Evolutionary conservation across 1,140 invertebrate genomes (phyloP).

Genomic region (Lordiphosa collinella): DNA sequence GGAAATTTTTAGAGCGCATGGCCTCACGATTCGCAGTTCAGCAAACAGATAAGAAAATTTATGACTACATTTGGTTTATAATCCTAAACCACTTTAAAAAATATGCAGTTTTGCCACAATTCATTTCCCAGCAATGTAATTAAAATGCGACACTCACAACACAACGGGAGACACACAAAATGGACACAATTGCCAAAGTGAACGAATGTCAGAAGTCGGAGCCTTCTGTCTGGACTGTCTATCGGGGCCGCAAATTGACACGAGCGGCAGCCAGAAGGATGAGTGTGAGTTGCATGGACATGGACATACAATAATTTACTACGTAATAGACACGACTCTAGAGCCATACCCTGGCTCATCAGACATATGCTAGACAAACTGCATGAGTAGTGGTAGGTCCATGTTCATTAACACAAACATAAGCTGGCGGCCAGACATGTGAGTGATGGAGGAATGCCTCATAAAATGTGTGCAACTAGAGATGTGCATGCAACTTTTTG

Average conservation of each 20-base stretch:
- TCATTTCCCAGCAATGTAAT: conserved; percentile 59
- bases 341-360: conserved; percentile 5
- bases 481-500: not conserved
- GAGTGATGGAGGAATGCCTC: conserved; percentile 38
- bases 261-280: conserved; percentile 10
- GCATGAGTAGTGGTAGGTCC: too few species aligned
- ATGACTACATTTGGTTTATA: conserved; percentile 33
- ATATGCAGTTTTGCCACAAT: conserved; percentile 27
- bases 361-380: conserved; percentile 45
- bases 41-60: conserved; percentile 64
- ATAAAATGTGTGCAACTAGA: conserved; percentile 7
- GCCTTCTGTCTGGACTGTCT: conserved; percentile 12
- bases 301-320: conserved; percentile 67
- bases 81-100: conserved; percentile 36
- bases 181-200: conserved; percentile 28
- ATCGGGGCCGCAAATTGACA: conserved; percentile 61
- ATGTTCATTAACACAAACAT: conserved; percentile 74
- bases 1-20: conserved; percentile 46
- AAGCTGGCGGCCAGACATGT: conserved; percentile 49
- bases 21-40: conserved; percentile 40
- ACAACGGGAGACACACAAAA: conserved; percentile 11
- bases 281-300: conserved; percentile 28
- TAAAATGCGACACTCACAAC: conserved; percentile 55
- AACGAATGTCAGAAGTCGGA: conserved; percentile 67
- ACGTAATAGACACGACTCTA: conserved; percentile 64